Conservation (phyloP, 92 coral and sea anemone species). For the Porites rus region DNA sequence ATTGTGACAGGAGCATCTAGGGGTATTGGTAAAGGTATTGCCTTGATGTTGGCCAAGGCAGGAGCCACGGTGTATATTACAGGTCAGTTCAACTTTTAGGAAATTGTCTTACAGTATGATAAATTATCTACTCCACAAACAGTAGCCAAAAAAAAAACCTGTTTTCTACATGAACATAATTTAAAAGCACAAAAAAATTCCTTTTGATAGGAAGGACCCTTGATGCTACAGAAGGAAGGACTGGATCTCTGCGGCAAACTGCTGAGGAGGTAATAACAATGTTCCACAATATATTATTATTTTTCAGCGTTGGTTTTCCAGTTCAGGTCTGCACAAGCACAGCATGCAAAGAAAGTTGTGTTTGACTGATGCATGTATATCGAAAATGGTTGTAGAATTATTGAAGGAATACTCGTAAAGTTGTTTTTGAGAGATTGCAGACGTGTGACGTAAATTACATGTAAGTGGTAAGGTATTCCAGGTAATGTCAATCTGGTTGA, state of each 20-base stretch:
- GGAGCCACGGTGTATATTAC: slow-evolving; percentile 97
- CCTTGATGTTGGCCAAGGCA: slow-evolving; percentile 88
- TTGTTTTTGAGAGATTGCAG: no score
- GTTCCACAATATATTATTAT: neutral
- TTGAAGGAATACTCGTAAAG: no score
- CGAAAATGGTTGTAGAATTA: no score
- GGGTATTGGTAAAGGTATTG: slow-evolving; percentile 96
- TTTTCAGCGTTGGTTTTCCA: neutral
- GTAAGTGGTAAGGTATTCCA: no score
- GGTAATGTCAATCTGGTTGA: no score
- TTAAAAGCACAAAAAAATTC: no score
- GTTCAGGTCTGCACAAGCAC: neutral
- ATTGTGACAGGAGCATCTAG: slow-evolving; percentile 96
- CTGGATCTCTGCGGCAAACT: slow-evolving; percentile 75
- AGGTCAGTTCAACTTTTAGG: slow-evolving; percentile 52
- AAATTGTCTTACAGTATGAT: neutral
- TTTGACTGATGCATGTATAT: no score
- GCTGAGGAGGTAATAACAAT: slow-evolving; percentile 63
- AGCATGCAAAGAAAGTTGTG: no score
- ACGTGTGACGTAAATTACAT: no score
- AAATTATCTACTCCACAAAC: no score
- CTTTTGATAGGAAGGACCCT: slow-evolving; percentile 69
- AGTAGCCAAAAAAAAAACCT: no score
- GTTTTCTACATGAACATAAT: no score
- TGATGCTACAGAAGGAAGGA: slow-evolving; percentile 62